Evolutionary conservation across 1,140 invertebrate species (phyloP), one percentile per base, ranked within the genome.

Genomic region (Lordiphosa stackelbergi): DNA sequence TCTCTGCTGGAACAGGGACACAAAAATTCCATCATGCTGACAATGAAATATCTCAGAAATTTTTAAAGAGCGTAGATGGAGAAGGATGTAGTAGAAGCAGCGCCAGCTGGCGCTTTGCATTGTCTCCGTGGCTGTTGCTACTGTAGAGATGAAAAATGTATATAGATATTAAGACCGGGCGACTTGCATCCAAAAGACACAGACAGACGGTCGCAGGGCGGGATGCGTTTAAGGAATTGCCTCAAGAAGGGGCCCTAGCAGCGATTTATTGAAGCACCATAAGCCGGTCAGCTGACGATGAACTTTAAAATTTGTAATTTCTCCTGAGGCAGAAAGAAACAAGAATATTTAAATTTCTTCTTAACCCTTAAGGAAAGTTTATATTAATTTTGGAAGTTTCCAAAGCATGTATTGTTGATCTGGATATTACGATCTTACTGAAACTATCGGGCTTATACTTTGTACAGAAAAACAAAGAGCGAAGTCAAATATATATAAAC

Each of bases 111-210:
- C 48, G 48, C 52, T 52, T 69, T 69, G 66, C 66, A 69, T 54
- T 69, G 66, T 69, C 66, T 65, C 59, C 62, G 35, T 51, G 42
- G 22, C 5, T 24, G 22, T 6, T 24, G 22, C 22, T 24, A 1
- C 42, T 34, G 42, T 35, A 38, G 22, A 56, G 57, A 66, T 66
- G 66, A 66, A 62, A 62, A 69, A 69, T 69, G 57, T 69, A 69
- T 66, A 69, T 49, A 66, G 57, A 66, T 66, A 69, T 69, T 69
- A 69, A 69, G 66, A 52, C 53, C 45, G 35, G 53, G 53, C 57
- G 43, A 13, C 62, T 53, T 69, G 62, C 66, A 53, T 48, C 53
- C 53, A 36, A 60, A 47, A 57, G 46, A 55, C 49, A 40, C 12
- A 48, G 48, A 12, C 48, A n/a, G 16, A 13, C 22, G 22, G 22